Conservation (phyloP, 1,140 invertebrate species). For the Nephotettix cincticeps region DNA sequence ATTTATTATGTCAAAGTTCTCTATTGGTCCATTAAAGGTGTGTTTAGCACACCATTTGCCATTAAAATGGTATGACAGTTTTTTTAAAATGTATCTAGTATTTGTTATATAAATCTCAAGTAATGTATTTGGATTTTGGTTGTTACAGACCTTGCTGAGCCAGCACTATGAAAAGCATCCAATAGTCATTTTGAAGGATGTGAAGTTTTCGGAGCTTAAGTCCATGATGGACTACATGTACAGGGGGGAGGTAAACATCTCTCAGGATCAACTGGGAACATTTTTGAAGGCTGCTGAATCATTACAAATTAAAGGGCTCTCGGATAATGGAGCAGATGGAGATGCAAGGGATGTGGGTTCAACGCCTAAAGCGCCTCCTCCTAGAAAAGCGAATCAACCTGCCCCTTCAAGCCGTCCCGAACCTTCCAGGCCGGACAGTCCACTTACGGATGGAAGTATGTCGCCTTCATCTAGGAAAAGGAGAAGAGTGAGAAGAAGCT, state of each 20-base stretch:
- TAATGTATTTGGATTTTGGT: too few species aligned
- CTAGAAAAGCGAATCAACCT: slow-evolving; percentile 20
- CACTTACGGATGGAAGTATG: slow-evolving; percentile 40
- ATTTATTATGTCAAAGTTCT: too few species aligned
- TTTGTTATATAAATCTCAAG: too few species aligned
- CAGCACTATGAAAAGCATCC: slow-evolving; percentile 88
- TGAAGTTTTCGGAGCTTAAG: slow-evolving; percentile 86
- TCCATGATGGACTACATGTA: slow-evolving; percentile 96
- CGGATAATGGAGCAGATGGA: slow-evolving; percentile 61
- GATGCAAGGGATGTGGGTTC: slow-evolving; percentile 34
- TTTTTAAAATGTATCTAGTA: too few species aligned
- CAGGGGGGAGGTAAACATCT: slow-evolving; percentile 91
- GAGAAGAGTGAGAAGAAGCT: slow-evolving; percentile 40
- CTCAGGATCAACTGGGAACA: slow-evolving; percentile 87
- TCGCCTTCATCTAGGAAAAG: slow-evolving; percentile 42
- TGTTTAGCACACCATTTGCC: too few species aligned
- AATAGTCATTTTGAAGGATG: slow-evolving; percentile 88
- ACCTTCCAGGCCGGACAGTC: slow-evolving; percentile 13
- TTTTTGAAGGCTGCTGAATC: slow-evolving; percentile 87
- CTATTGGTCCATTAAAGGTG: too few species aligned
- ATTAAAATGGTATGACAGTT: too few species aligned
- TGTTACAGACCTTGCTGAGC: slow-evolving; percentile 74
- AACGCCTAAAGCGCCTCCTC: slow-evolving; percentile 25
- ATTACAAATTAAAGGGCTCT: slow-evolving; percentile 87
- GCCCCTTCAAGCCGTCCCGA: background rate